Conservation (phyloP, 2,888 invertebrate species). For the Herminia tarsipennalis region DNA sequence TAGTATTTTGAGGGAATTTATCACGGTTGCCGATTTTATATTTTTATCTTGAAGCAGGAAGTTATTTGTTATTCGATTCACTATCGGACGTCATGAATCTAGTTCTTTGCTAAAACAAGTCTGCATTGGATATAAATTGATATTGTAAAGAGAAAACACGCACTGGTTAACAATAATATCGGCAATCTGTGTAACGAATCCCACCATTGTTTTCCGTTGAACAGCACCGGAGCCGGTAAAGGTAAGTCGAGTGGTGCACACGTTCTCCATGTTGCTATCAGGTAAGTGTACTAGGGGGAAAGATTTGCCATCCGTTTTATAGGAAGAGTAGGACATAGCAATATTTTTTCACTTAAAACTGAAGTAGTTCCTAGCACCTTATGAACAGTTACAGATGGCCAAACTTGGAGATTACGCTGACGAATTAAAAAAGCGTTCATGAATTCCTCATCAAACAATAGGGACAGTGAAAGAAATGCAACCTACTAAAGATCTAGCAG, state of each 20-base stretch:
- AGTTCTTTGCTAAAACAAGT: neutral
- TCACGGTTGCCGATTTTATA: too few species aligned
- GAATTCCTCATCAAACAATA: too few species aligned
- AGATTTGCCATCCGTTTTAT: slow-evolving; percentile 4
- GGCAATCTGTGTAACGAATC: slow-evolving; percentile 29
- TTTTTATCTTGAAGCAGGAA: slow-evolving; percentile 14
- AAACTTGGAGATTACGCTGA: too few species aligned
- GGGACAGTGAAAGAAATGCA: too few species aligned
- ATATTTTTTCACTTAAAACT: too few species aligned
- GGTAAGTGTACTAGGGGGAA: slow-evolving; percentile 4
- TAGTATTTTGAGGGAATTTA: slow-evolving; percentile 12
- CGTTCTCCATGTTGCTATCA: neutral
- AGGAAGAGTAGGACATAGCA: too few species aligned
- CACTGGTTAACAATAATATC: slow-evolving; percentile 15
- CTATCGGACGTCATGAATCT: neutral
- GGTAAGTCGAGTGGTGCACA: slow-evolving; percentile 9
- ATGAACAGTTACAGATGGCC: too few species aligned
- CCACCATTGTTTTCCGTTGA: slow-evolving; percentile 25
- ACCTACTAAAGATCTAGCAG: too few species aligned
- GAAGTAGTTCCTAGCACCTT: too few species aligned
- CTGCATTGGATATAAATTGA: slow-evolving; percentile 1
- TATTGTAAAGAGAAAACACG: slow-evolving; percentile 2
- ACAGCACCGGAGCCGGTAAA: slow-evolving; percentile 4
- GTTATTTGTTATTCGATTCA: neutral
- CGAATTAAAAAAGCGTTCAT: too few species aligned